phyloP scores from a whole-genome alignment of 1,140 invertebrate species.

The Helicoverpa armigera region DNA sequence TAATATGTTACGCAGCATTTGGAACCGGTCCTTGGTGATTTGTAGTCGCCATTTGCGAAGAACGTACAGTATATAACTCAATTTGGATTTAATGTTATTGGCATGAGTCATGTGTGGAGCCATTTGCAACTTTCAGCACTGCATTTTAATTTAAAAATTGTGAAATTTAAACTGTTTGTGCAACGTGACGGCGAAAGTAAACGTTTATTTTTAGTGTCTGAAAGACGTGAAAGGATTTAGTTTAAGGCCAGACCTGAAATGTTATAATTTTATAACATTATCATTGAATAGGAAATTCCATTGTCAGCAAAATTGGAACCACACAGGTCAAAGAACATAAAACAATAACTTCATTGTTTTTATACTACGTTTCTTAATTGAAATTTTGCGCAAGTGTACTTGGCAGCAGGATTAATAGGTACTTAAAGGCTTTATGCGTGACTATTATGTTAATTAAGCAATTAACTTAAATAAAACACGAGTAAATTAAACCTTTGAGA shows the following conservation, averaged over 20 bases:
- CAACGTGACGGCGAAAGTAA: not conserved
- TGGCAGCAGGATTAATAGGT: conserved; percentile 29
- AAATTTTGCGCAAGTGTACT: conserved; percentile 38
- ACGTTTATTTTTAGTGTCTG: not conserved
- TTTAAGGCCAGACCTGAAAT: conserved; percentile 1
- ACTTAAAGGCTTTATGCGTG: conserved; percentile 34
- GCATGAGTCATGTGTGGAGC: conserved; percentile 16
- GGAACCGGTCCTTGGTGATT: not conserved
- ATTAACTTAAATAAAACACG: conserved; percentile 24
- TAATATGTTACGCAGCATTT: conserved; percentile 21
- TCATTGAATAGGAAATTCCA: conserved; percentile 23
- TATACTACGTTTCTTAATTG: conserved; percentile 6
- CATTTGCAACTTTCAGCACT: conserved; percentile 22
- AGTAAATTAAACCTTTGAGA: conserved; percentile 11
- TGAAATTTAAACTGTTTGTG: not conserved
- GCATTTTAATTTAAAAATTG: not conserved
- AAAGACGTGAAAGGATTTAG: conserved; percentile 11
- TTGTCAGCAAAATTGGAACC: conserved; percentile 24
- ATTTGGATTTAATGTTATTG: conserved; percentile 2
- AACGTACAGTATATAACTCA: conserved; percentile 4
- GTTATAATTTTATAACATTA: not conserved
- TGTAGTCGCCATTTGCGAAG: conserved; percentile 19
- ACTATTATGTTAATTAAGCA: conserved; percentile 39
- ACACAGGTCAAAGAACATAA: conserved; percentile 30
- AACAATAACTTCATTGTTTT: conserved; percentile 41